phyloP scores from a whole-genome alignment of 1,140 invertebrate species.

The Anadara kagoshimensis region DNA sequence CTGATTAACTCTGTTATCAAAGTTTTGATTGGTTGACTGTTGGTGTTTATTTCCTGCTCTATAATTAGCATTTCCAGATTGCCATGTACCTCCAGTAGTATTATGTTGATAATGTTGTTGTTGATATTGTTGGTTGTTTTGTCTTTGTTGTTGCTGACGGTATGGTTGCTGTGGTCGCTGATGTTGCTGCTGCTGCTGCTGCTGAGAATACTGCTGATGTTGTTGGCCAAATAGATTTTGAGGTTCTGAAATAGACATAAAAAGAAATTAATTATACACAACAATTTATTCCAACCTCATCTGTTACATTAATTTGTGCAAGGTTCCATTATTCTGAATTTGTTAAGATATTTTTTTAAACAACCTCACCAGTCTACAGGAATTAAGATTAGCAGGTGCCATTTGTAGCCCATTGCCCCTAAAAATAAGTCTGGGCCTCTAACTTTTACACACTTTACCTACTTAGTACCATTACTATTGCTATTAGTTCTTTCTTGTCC shows the following conservation, averaged over 20 bases:
- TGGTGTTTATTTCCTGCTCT: not conserved
- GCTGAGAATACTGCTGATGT: not conserved
- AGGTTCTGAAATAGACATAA: not conserved
- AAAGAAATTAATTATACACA: not conserved
- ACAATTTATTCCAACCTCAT: too few relatives aligned
- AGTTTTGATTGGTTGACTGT: not conserved
- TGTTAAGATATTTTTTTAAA: not conserved
- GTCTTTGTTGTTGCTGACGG: not conserved
- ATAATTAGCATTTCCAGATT: not conserved
- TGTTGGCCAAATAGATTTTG: not conserved
- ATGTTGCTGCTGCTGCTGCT: not conserved
- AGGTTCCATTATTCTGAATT: not conserved
- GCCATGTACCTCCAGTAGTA: not conserved
- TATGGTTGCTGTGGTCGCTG: too few relatives aligned
- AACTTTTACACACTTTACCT: too few relatives aligned
- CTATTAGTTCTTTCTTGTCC: too few relatives aligned
- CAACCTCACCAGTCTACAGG: too few relatives aligned
- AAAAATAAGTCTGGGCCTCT: too few relatives aligned
- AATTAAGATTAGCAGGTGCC: too few relatives aligned
- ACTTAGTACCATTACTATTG: too few relatives aligned
- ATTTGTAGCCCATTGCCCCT: too few relatives aligned
- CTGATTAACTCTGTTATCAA: not conserved
- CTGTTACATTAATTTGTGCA: not conserved
- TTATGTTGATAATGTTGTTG: not conserved
- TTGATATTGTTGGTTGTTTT: not conserved